Evolutionary conservation across 2,797 vertebrate genomes (phyloP), one percentile per base, ranked within the genome.

Genomic region (Furcifer pardalis): DNA sequence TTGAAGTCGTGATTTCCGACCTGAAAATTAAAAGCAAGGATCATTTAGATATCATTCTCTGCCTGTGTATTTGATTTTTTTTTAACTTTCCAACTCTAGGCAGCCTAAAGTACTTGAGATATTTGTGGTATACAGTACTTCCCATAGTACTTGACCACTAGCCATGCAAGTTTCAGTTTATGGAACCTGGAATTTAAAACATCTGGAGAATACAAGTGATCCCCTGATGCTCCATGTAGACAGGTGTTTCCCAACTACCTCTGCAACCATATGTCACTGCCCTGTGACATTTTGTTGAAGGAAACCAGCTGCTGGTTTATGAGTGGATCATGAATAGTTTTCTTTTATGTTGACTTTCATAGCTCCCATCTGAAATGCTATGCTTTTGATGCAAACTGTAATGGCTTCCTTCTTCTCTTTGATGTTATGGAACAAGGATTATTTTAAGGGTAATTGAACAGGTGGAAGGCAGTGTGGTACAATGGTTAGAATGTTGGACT

Each of bases 11-110:
- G 63, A 19, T 49, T 30, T 82, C 35, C 59, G 49, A 23, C n/a
- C 37, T 59, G 37, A 23, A 82, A 82, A 82, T 13, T 73, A 30
- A 62, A 82, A n/a, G n/a, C 80, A 60, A 21, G 46, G 59, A n/a
- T 72, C 5, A 66, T 79, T 49, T 66, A 56, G 62, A 49, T 19
- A 19, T 19, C 19, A 44, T 30, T 17, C 17, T 65, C 19, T 65
- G 69, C 40, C 37, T 81, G 52, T 15, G 5, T 37, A 56, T 19
- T 42, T 10, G 46, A 62, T 30, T 40, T 37, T 44, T 52, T 32
- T 66, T n/a, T n/a, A n/a, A 35, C 25, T 17, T 15, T 56, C 52
- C 52, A 15, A 56, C 5, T 15, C 15, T 19, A 21, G 21, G 52
- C 52, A 15, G 19, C 19, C 21, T 56, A 17, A 15, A 4, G 19